Conservation (phyloP, 2,113 vertebrate species). For the Odobenus rosmarus region DNA sequence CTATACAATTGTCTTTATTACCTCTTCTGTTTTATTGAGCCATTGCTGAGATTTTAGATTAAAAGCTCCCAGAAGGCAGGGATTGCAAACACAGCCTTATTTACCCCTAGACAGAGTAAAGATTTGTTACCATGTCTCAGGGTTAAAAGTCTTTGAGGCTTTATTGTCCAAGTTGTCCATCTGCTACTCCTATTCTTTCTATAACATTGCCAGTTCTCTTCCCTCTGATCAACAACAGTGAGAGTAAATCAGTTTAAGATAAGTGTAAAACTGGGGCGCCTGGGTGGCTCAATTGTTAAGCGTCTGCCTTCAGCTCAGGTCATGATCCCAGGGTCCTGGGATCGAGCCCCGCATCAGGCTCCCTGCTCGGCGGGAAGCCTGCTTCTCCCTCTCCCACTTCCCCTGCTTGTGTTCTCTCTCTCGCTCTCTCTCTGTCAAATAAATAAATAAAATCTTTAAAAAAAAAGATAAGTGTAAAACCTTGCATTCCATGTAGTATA, state of each 20-base stretch:
- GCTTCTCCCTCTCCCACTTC: too few species aligned
- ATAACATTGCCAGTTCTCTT: neutral
- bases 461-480: neutral
- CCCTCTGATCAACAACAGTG: neutral
- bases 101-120: neutral
- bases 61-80: neutral
- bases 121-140: neutral
- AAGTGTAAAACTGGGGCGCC: neutral
- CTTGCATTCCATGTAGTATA: neutral
- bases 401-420: too few species aligned
- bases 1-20: neutral
- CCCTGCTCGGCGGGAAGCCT: too few species aligned
- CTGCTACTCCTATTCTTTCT: neutral
- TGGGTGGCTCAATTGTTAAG: too few species aligned
- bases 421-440: too few species aligned
- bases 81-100: neutral
- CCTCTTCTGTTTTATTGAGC: neutral
- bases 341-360: accelerated
- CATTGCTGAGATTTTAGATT: neutral
- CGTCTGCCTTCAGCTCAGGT: too few species aligned
- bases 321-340: too few species aligned
- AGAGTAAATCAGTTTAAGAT: neutral
- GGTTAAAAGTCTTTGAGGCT: neutral
- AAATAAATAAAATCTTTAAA: too few species aligned
- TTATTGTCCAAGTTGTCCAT: neutral